phyloP scores from a whole-genome alignment of 2,113 vertebrate genomes.

The Strigops habroptila region DNA sequence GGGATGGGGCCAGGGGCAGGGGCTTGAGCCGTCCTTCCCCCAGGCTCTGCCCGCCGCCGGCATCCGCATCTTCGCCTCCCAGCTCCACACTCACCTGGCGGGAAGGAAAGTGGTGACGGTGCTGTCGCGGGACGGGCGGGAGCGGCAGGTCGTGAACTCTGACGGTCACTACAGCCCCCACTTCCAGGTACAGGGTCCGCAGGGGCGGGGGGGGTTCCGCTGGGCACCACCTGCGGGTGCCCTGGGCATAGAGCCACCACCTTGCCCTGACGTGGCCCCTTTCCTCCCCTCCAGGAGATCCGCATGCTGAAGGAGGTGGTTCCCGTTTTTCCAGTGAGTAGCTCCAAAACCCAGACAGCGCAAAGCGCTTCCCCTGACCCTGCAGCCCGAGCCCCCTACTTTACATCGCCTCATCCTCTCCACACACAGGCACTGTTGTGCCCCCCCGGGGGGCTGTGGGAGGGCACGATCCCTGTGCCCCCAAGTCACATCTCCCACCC shows the following conservation, averaged over 20 bases:
- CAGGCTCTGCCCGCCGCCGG: slow-evolving; percentile 85
- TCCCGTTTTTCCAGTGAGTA: slow-evolving; percentile 84
- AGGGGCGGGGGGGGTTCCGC: accelerated
- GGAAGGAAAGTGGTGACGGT: slow-evolving; percentile 85
- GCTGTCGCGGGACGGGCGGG: slow-evolving; percentile 76
- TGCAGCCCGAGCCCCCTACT: accelerated
- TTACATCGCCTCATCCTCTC: neutral
- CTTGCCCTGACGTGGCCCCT: accelerated
- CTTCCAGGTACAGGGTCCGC: slow-evolving; percentile 85
- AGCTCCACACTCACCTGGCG: slow-evolving; percentile 93
- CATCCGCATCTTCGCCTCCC: slow-evolving; percentile 91
- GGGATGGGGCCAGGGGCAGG: accelerated
- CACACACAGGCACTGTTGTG: neutral
- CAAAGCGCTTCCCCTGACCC: neutral
- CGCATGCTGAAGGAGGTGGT: slow-evolving; percentile 85
- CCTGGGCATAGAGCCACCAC: accelerated
- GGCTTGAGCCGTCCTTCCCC: neutral
- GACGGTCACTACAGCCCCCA: slow-evolving; percentile 95
- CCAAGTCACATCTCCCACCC: neutral
- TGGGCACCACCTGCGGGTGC: accelerated
- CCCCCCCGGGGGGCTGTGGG: neutral
- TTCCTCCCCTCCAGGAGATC: slow-evolving; percentile 79
- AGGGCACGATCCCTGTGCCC: accelerated
- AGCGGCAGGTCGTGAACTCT: slow-evolving; percentile 81
- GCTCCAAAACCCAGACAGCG: neutral